phyloP scores from a whole-genome alignment of 2,888 invertebrate species.

The Pecten maximus region DNA sequence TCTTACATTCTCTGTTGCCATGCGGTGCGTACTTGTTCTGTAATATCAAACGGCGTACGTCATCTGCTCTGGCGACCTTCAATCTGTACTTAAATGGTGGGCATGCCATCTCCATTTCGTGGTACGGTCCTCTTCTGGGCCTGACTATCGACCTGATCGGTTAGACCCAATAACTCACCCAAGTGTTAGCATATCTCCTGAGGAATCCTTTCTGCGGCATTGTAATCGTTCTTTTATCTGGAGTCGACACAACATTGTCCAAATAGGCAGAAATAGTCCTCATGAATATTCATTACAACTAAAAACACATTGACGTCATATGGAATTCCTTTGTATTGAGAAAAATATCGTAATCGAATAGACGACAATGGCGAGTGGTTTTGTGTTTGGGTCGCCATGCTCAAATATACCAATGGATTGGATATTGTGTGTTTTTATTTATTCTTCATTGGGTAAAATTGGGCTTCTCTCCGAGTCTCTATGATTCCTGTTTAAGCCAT shows the following conservation, averaged over 20 bases:
- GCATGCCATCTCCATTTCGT: background rate
- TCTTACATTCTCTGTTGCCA: background rate
- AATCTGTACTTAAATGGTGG: background rate
- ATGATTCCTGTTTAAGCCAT: too few relatives aligned
- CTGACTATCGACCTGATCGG: background rate
- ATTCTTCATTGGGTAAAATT: too few relatives aligned
- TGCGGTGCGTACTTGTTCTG: background rate
- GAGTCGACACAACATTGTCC: background rate
- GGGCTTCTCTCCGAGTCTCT: too few relatives aligned
- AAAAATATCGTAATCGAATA: background rate
- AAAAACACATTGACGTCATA: constrained; percentile 13
- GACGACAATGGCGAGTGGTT: background rate
- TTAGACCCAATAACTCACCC: background rate
- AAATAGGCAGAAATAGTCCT: background rate
- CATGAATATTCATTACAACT: background rate
- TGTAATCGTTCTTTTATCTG: background rate
- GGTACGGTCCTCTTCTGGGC: background rate
- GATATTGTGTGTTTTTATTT: too few relatives aligned
- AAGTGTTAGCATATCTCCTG: background rate
- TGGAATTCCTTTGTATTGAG: background rate
- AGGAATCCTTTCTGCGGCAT: background rate
- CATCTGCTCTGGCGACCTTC: background rate
- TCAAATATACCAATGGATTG: too few relatives aligned
- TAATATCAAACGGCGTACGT: background rate
- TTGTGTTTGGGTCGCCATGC: too few relatives aligned